Conservation (phyloP, 1,140 invertebrate genomes). For the Lanistes nyassanus region DNA sequence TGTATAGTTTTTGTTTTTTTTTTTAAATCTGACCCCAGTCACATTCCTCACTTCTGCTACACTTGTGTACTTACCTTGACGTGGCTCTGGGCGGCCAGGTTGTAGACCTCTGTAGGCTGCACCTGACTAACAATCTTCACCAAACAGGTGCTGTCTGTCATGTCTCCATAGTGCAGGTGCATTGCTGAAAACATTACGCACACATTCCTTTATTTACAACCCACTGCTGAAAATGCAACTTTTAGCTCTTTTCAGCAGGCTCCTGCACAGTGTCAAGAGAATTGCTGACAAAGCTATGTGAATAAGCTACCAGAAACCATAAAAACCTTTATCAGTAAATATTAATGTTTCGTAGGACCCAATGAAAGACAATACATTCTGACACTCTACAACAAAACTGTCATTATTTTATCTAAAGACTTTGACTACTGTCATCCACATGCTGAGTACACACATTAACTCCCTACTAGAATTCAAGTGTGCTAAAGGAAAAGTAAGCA, state of each 20-base stretch:
- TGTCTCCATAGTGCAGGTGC: slow-evolving; percentile 97
- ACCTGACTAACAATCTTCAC: slow-evolving; percentile 92
- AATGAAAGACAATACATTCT: no score
- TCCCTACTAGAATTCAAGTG: no score
- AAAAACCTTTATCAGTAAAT: no score
- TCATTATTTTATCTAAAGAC: no score
- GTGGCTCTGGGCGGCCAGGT: slow-evolving; percentile 99
- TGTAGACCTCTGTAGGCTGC: slow-evolving; percentile 95
- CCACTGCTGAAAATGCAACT: background rate
- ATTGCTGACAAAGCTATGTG: no score
- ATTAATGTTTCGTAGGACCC: no score
- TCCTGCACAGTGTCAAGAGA: no score
- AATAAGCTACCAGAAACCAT: no score
- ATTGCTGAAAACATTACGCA: slow-evolving; percentile 68
- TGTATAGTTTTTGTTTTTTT: no score
- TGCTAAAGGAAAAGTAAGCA: no score
- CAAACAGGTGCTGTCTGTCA: slow-evolving; percentile 97
- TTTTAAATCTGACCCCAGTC: no score
- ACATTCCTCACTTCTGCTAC: background rate
- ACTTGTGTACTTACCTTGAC: slow-evolving; percentile 83
- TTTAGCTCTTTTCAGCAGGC: background rate
- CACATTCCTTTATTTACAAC: background rate
- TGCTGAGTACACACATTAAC: background rate
- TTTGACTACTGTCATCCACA: no score
- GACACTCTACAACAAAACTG: background rate